phyloP scores from a whole-genome alignment of 2,888 invertebrate genomes.

The Coleophora deauratella region DNA sequence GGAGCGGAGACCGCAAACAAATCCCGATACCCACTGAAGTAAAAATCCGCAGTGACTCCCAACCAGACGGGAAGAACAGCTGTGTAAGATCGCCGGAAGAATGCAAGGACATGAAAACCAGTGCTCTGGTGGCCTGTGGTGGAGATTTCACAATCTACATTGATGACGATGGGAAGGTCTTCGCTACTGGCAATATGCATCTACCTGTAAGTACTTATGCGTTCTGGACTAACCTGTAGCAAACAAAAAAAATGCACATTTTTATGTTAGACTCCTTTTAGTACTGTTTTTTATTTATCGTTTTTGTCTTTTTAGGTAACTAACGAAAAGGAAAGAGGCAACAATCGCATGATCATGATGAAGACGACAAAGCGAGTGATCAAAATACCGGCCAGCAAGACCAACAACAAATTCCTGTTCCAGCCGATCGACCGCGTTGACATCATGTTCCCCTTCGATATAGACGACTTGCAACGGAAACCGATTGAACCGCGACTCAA shows the following conservation, averaged over 20 bases:
- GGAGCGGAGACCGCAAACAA: constrained; percentile 77
- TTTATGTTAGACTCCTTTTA: too few relatives aligned
- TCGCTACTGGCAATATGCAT: constrained; percentile 83
- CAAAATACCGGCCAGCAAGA: constrained; percentile 73
- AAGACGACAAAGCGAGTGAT: constrained; percentile 83
- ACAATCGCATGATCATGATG: constrained; percentile 77
- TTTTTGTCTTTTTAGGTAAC: constrained; percentile 54
- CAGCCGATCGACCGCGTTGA: constrained; percentile 54
- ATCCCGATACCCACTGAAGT: constrained; percentile 73
- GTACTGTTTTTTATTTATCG: too few relatives aligned
- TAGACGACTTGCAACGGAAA: constrained; percentile 39
- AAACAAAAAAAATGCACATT: too few relatives aligned
- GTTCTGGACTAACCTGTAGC: too few relatives aligned
- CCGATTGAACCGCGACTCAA: constrained; percentile 42
- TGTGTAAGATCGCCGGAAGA: constrained; percentile 33
- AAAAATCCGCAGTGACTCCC: constrained; percentile 47
- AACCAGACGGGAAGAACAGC: constrained; percentile 33
- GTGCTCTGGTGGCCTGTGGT: constrained; percentile 77
- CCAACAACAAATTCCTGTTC: constrained; percentile 52
- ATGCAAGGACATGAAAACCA: constrained; percentile 30
- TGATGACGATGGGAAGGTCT: constrained; percentile 77
- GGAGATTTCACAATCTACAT: constrained; percentile 85
- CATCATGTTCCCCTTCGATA: constrained; percentile 55
- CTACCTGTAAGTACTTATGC: constrained; percentile 30
- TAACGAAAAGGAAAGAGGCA: constrained; percentile 71